Conservation (phyloP, 92 coral and sea anemone genomes). For the Metridium senile region DNA sequence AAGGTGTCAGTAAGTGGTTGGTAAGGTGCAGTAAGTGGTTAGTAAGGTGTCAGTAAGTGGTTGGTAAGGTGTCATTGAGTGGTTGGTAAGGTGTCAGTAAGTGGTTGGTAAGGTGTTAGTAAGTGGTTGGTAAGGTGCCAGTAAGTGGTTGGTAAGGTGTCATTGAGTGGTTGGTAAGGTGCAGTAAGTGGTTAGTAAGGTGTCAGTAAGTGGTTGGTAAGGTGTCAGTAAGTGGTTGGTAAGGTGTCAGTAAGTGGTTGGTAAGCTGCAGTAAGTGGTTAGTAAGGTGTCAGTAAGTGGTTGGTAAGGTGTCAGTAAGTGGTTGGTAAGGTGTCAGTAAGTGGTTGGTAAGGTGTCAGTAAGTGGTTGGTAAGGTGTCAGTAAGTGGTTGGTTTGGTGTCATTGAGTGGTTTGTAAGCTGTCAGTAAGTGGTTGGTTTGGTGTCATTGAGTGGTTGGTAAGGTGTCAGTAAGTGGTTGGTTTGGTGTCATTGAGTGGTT, state of each 20-base stretch:
- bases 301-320: no score
- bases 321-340: no score
- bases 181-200: slow-evolving; percentile 11
- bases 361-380: no score
- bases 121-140: slow-evolving; percentile 14
- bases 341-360: no score
- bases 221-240: slow-evolving; percentile 17
- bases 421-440: background rate
- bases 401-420: slow-evolving; percentile 1
- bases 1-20: slow-evolving; percentile 16
- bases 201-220: slow-evolving; percentile 15
- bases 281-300: slow-evolving; percentile 11
- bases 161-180: slow-evolving; percentile 8
- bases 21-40: slow-evolving; percentile 13
- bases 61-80: slow-evolving; percentile 15
- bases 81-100: slow-evolving; percentile 14
- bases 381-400: no score
- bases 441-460: slow-evolving; percentile 4
- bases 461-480: slow-evolving; percentile 10
- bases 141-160: slow-evolving; percentile 17
- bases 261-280: slow-evolving; percentile 2
- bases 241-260: slow-evolving; percentile 17
- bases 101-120: slow-evolving; percentile 17
- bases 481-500: background rate
- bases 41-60: slow-evolving; percentile 10